Conservation (phyloP, 2,888 invertebrate species). For the Sinelater perroti region DNA sequence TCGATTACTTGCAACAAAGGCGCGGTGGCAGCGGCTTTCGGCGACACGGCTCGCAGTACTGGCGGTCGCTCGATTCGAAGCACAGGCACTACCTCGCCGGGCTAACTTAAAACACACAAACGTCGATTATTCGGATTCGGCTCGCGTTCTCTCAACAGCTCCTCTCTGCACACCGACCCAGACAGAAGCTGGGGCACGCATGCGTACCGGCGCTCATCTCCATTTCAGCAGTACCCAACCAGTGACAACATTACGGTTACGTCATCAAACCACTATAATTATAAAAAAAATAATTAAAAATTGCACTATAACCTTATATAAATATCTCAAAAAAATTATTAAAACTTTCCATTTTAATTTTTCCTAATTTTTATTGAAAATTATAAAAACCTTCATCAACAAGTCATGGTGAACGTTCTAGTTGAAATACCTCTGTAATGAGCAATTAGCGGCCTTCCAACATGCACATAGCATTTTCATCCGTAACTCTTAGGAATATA, state of each 20-base stretch:
- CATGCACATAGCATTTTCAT: constrained; percentile 3
- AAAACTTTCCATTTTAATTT: too few relatives aligned
- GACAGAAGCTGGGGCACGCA: constrained; percentile 41
- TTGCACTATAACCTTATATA: too few relatives aligned
- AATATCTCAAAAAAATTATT: too few relatives aligned
- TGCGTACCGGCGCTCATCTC: too few relatives aligned
- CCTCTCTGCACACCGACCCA: constrained; percentile 47
- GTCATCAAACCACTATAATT: too few relatives aligned
- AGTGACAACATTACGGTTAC: not conserved
- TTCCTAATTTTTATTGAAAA: too few relatives aligned
- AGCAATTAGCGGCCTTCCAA: not conserved
- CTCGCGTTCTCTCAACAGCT: constrained; percentile 54
- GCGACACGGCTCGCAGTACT: constrained; percentile 10
- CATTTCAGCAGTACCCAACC: constrained; percentile 12
- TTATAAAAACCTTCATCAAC: too few relatives aligned
- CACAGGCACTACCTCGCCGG: constrained; percentile 27
- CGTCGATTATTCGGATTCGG: constrained; percentile 45
- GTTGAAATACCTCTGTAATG: constrained; percentile 1
- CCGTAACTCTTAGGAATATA: too few relatives aligned
- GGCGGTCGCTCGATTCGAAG: constrained; percentile 8
- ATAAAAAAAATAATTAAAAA: too few relatives aligned
- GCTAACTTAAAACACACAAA: constrained; percentile 37
- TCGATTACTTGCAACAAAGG: constrained; percentile 45
- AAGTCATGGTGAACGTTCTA: too few relatives aligned
- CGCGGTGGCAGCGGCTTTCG: constrained; percentile 17